A percentile compares a stretch with the other conserved stretches of the same genome.
Conservation (phyloP, 2,888 invertebrate genomes). For the Horisme vitalbata region DNA sequence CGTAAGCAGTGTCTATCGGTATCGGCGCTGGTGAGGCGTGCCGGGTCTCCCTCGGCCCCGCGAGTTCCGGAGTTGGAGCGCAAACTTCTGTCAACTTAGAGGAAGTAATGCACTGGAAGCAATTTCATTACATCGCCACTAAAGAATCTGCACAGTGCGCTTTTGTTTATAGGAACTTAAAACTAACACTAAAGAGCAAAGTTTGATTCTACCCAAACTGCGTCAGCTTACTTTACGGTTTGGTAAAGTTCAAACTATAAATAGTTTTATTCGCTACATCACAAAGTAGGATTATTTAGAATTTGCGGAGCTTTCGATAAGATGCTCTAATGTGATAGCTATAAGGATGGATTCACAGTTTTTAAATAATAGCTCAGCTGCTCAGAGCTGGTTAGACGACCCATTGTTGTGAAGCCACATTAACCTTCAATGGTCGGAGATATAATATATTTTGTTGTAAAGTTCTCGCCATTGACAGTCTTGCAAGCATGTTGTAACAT, state of each 20-base stretch:
- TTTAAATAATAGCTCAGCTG: too few relatives aligned
- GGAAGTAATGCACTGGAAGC: conserved; percentile 9
- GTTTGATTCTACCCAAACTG: conserved; percentile 18
- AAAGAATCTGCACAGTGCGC: conserved; percentile 11
- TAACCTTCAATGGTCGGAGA: too few relatives aligned
- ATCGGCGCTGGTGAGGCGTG: background rate
- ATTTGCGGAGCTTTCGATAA: conserved; percentile 5
- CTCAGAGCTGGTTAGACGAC: too few relatives aligned
- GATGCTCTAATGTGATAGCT: background rate
- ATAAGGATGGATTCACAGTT: too few relatives aligned
- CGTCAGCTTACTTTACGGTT: background rate
- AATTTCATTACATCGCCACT: conserved; percentile 11
- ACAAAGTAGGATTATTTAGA: too few relatives aligned
- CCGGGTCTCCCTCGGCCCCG: too few relatives aligned
- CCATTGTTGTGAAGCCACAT: too few relatives aligned
- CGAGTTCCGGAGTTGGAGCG: background rate
- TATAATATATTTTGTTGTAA: too few relatives aligned
- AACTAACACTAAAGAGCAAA: conserved; percentile 21
- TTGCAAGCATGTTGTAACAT: too few relatives aligned
- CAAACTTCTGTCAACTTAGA: conserved; percentile 8
- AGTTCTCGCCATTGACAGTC: too few relatives aligned
- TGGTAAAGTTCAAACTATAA: conserved; percentile 3
- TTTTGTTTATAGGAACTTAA: conserved; percentile 18
- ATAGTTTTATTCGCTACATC: too few relatives aligned
- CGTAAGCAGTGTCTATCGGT: background rate